Evolutionary conservation across 2,797 vertebrate species (phyloP).

Genomic region (Lepidocolaptes lacrymiger): DNA sequence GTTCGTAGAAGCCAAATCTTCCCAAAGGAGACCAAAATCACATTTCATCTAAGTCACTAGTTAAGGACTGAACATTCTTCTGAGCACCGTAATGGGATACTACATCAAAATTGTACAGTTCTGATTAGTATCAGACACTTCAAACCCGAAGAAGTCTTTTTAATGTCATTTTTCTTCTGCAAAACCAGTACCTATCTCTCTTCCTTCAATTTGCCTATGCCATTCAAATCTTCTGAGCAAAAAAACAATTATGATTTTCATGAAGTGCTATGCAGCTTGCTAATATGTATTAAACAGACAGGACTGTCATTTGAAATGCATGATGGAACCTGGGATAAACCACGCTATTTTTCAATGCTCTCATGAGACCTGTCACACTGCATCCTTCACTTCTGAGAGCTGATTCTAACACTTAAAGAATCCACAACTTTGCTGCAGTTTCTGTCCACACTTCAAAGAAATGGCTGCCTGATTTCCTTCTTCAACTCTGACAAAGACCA

Average conservation of each 20-base stretch:
- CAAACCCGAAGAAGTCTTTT: not conserved
- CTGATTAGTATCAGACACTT: not conserved
- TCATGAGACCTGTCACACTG: not conserved
- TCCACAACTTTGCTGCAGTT: not conserved
- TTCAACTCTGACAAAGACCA: not conserved
- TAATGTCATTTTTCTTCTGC: not conserved
- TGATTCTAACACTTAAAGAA: not conserved
- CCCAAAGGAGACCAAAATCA: not conserved
- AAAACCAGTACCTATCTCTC: slow-evolving; percentile 4
- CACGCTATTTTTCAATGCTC: not conserved
- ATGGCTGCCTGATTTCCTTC: not conserved
- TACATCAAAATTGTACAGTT: not conserved
- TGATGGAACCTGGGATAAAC: not conserved
- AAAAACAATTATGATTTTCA: slow-evolving; percentile 29
- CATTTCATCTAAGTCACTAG: not conserved
- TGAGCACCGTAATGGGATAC: not conserved
- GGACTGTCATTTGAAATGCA: not conserved
- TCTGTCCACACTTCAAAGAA: slow-evolving; percentile 1
- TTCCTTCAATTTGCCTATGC: slow-evolving; percentile 31
- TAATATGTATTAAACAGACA: slow-evolving; percentile 33
- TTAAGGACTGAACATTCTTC: not conserved
- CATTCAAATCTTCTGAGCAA: slow-evolving; percentile 47
- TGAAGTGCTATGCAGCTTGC: not conserved
- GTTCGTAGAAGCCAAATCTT: not conserved
- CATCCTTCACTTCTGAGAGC: not conserved